These are phyloP conservation scores for Scelioninae gen. 2 DNA, from an alignment of 2,888 invertebrate genomes.

Conservation along the genomic window DNA sequence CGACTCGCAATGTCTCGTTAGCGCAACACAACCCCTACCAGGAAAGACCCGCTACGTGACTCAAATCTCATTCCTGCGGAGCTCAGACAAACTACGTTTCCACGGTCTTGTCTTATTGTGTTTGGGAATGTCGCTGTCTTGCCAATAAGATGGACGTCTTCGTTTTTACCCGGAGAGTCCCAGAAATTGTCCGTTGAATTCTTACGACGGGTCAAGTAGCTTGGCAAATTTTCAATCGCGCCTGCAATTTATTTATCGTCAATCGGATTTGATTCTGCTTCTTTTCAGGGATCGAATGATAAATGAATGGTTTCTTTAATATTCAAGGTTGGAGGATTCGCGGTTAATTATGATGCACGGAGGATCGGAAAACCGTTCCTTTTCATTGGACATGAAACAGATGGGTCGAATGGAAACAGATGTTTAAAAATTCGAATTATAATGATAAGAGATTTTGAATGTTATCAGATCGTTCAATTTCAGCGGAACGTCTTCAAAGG, in stretches of 20 bases:
- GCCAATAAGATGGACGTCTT: conserved; percentile 56
- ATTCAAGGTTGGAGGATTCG: too few relatives aligned
- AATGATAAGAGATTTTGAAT: too few relatives aligned
- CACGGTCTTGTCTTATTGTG: conserved; percentile 55
- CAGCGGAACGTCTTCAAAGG: too few relatives aligned
- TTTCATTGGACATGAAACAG: too few relatives aligned
- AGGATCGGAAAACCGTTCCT: too few relatives aligned
- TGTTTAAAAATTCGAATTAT: too few relatives aligned
- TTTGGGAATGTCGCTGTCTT: conserved; percentile 55
- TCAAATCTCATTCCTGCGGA: conserved; percentile 69
- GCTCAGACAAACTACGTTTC: conserved; percentile 63
- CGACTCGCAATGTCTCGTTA: conserved; percentile 64
- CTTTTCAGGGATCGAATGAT: too few relatives aligned
- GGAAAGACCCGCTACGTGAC: conserved; percentile 71
- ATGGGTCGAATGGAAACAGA: too few relatives aligned
- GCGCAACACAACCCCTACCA: conserved; percentile 65
- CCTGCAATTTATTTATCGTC: background rate
- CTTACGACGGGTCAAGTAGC: conserved; percentile 1
- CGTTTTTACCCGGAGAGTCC: conserved; percentile 16
- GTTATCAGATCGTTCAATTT: too few relatives aligned
- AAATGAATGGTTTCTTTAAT: too few relatives aligned
- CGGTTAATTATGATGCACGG: too few relatives aligned
- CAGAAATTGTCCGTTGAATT: conserved; percentile 39
- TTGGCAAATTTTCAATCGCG: conserved; percentile 7
- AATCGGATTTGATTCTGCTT: conserved; percentile 23